Evolutionary conservation across 2,113 vertebrate genomes (phyloP).

Genomic region (Silurus glanis): DNA sequence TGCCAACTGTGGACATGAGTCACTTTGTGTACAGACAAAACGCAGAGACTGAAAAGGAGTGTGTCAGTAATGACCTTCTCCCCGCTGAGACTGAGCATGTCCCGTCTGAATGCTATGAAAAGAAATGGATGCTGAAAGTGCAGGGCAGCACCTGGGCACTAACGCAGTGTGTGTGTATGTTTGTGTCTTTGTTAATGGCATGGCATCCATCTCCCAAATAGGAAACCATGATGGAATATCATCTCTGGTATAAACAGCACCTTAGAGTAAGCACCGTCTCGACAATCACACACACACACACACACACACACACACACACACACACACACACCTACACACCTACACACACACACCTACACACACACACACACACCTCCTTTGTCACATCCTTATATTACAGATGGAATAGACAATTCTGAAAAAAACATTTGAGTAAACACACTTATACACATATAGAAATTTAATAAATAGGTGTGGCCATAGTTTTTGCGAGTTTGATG

Average conservation of each 20-base stretch:
- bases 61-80: neutral
- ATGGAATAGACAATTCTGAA: too few relatives aligned
- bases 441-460: too few relatives aligned
- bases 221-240: conserved; percentile 75
- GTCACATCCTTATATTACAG: neutral
- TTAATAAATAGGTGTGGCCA: too few relatives aligned
- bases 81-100: neutral
- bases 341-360: neutral
- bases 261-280: conserved; percentile 65
- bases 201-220: conserved; percentile 21
- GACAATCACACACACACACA: neutral
- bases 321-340: neutral
- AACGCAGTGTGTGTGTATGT: neutral
- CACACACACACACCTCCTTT: neutral
- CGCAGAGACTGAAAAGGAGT: neutral
- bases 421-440: too few relatives aligned
- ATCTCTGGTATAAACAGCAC: conserved; percentile 69
- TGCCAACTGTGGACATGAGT: neutral
- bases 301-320: neutral
- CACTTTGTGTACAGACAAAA: neutral
- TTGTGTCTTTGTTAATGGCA: neutral
- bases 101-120: neutral
- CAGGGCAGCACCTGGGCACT: neutral
- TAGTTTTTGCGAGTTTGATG: too few relatives aligned
- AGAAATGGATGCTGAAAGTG: neutral